Percentiles rank a stretch among this genome's conserved stretches.
phyloP scores from a whole-genome alignment of 2,113 vertebrate genomes.

The Heterotis niloticus region DNA sequence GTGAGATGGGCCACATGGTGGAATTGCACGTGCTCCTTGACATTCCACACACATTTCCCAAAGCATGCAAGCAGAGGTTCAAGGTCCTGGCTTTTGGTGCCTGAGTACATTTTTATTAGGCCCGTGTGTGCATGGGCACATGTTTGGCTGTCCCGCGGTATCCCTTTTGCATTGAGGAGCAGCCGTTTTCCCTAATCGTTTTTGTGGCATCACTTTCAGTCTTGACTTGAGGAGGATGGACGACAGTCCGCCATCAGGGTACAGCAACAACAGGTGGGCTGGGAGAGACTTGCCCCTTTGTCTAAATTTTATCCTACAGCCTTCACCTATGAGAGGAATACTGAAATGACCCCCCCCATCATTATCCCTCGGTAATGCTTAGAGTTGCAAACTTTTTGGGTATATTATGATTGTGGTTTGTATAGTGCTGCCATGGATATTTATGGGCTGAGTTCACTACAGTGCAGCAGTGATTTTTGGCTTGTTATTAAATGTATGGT shows the following conservation, averaged over 20 bases:
- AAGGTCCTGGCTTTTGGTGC: not conserved
- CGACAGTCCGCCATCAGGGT: slow-evolving; percentile 66
- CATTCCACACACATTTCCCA: not conserved
- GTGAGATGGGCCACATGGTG: no score
- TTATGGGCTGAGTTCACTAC: no score
- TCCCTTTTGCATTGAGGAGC: not conserved
- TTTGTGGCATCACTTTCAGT: slow-evolving; percentile 72
- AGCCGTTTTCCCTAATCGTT: slow-evolving; percentile 54
- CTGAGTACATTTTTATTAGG: not conserved
- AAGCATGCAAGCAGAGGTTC: not conserved
- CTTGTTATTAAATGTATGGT: not conserved
- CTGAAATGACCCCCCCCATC: no score
- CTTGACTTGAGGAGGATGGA: slow-evolving; percentile 71
- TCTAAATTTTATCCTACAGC: not conserved
- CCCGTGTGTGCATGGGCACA: not conserved
- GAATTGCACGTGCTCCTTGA: no score
- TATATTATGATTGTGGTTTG: no score
- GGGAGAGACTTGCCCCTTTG: slow-evolving; percentile 32
- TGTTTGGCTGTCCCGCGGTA: not conserved
- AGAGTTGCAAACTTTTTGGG: no score
- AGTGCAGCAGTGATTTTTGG: not conserved
- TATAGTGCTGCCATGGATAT: no score
- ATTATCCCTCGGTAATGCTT: no score
- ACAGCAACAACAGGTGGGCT: slow-evolving; percentile 69
- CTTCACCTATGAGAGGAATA: no score